Evolutionary conservation across 2,797 vertebrate species (phyloP).

Genomic region (Merluccius polli): DNA sequence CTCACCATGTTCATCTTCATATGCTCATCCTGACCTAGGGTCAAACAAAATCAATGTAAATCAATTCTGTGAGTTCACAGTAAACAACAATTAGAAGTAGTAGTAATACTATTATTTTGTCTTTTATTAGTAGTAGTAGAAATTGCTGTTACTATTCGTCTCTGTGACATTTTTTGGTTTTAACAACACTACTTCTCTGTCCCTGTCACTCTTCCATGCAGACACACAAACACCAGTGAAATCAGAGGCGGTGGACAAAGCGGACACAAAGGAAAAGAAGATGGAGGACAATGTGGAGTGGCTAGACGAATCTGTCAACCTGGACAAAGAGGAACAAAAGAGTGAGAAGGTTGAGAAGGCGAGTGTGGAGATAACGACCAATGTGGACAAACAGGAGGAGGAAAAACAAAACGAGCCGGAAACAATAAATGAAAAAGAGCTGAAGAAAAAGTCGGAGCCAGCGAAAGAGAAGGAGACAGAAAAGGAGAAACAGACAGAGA

Average conservation of each 20-base stretch:
- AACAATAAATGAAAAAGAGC: background rate
- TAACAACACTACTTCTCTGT: background rate
- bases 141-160: background rate
- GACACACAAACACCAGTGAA: slow-evolving; percentile 40
- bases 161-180: background rate
- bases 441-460: slow-evolving; percentile 17
- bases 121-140: background rate
- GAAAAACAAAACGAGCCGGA: slow-evolving; percentile 23
- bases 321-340: slow-evolving; percentile 43
- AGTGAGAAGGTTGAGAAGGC: slow-evolving; percentile 51
- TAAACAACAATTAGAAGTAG: too few species aligned
- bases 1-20: too few species aligned
- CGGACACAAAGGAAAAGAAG: slow-evolving; percentile 44
- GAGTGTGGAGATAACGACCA: slow-evolving; percentile 13
- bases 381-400: slow-evolving; percentile 21
- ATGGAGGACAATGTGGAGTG: slow-evolving; percentile 42
- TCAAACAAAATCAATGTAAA: too few species aligned
- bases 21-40: too few species aligned
- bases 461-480: slow-evolving; percentile 11
- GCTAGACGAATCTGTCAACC: slow-evolving; percentile 29
- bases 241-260: slow-evolving; percentile 52
- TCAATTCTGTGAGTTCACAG: too few species aligned
- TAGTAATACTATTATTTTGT: too few species aligned
- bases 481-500: slow-evolving; percentile 28
- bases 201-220: background rate